A percentile compares a stretch with the other conserved stretches of the same genome.
Evolutionary conservation across 2,888 invertebrate genomes (phyloP).

Genomic region (Acrobasis suavella): DNA sequence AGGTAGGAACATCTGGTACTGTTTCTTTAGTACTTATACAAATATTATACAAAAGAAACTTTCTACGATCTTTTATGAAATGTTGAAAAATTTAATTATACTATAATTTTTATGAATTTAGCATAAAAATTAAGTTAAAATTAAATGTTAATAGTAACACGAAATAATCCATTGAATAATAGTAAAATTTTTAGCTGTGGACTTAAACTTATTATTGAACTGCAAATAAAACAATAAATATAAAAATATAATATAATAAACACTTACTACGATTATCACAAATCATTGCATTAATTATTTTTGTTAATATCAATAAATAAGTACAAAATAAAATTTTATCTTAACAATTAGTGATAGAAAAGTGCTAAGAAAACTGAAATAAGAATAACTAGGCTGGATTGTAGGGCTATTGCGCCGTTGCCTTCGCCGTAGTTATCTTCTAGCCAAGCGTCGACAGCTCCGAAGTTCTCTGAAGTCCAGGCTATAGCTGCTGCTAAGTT

Average conservation of each 20-base stretch:
- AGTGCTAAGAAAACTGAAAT: conserved; percentile 51
- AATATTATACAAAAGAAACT: too few species aligned
- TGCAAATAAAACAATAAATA: not conserved
- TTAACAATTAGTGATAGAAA: conserved; percentile 38
- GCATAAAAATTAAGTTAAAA: too few species aligned
- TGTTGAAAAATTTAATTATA: too few species aligned
- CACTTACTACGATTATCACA: conserved; percentile 3
- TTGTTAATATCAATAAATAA: conserved; percentile 14
- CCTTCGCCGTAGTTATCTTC: conserved; percentile 47
- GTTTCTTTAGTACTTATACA: too few species aligned
- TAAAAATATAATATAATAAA: not conserved
- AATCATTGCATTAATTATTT: not conserved
- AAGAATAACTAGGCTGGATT: conserved; percentile 54
- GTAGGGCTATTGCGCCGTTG: conserved; percentile 45
- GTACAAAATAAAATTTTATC: conserved; percentile 9
- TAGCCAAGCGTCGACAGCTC: conserved; percentile 58
- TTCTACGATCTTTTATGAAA: too few species aligned
- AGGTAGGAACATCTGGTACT: too few species aligned
- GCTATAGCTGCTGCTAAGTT: conserved; percentile 66
- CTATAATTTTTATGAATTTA: too few species aligned
- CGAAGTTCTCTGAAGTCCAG: conserved; percentile 57
- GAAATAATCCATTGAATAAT: too few species aligned
- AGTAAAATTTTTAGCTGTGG: too few species aligned
- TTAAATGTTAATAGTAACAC: too few species aligned
- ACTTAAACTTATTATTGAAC: too few species aligned